These are phyloP conservation scores for Lepidothrix coronata DNA, from an alignment of 2,113 vertebrate genomes.

Conservation along the genomic window DNA sequence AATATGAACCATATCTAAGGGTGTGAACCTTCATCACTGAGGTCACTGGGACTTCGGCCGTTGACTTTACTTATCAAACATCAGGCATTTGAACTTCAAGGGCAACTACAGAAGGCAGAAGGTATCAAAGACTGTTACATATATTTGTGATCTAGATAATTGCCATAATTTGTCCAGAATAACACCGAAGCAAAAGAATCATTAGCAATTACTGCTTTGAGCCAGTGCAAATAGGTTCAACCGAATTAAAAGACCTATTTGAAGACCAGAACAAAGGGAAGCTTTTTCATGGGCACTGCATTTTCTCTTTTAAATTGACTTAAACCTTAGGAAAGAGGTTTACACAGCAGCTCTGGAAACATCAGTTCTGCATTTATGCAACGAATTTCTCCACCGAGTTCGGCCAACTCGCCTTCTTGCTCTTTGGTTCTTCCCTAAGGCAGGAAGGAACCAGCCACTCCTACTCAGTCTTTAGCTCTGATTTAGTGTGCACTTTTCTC, in stretches of 20 bases:
- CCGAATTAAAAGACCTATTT: not conserved
- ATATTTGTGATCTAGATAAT: conserved; percentile 35
- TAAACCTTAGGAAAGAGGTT: not conserved
- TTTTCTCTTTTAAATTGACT: not conserved
- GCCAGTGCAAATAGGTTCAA: not conserved
- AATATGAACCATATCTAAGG: not conserved
- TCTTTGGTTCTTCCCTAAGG: not conserved
- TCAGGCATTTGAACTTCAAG: not conserved
- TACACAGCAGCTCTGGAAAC: not conserved
- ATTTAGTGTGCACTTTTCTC: not conserved
- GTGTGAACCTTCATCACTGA: not conserved
- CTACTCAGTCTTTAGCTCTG: not conserved
- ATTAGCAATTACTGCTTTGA: not conserved
- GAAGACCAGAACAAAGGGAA: not conserved
- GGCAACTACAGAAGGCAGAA: not conserved
- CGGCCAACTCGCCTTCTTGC: not conserved
- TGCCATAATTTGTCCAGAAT: conserved; percentile 24
- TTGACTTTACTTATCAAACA: not conserved
- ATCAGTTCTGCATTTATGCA: not conserved
- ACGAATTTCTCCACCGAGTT: not conserved
- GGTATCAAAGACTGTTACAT: not conserved
- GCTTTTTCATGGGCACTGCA: not conserved
- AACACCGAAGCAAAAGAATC: conserved; percentile 1
- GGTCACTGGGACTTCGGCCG: not conserved
- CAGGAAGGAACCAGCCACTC: not conserved